These are phyloP conservation scores for Paracanthobrama guichenoti DNA, from an alignment of 2,113 vertebrate species.

Conservation along the genomic window DNA sequence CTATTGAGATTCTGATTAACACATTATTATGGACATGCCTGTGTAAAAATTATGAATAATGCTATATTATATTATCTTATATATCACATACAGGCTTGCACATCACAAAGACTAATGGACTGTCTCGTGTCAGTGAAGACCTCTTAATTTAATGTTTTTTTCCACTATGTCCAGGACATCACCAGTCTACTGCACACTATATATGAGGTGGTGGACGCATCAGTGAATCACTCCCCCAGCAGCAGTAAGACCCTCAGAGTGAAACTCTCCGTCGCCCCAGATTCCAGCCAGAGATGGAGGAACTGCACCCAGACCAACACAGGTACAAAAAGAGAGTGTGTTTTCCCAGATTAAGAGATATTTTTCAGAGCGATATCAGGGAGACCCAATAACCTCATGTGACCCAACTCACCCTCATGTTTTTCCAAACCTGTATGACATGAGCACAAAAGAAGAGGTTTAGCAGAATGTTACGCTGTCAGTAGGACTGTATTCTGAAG, in stretches of 20 bases:
- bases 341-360: neutral
- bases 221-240: slow-evolving; percentile 94
- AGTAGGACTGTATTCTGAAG: too few species aligned
- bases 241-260: slow-evolving; percentile 95
- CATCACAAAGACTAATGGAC: neutral
- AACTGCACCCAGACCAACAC: slow-evolving; percentile 78
- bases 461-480: neutral
- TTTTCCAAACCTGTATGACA: neutral
- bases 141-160: neutral
- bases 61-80: slow-evolving; percentile 9
- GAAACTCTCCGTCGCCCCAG: slow-evolving; percentile 93
- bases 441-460: neutral
- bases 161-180: slow-evolving; percentile 81
- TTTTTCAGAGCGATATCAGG: too few species aligned
- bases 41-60: slow-evolving; percentile 21
- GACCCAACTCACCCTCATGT: neutral
- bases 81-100: neutral
- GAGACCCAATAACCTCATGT: too few species aligned
- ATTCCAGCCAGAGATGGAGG: slow-evolving; percentile 90
- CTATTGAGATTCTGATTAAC: slow-evolving; percentile 17
- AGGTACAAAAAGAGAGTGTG: slow-evolving; percentile 68
- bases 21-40: slow-evolving; percentile 30
- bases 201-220: slow-evolving; percentile 96
- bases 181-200: slow-evolving; percentile 97
- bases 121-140: neutral